These are phyloP conservation scores for Rhagoletis pomonella DNA, from an alignment of 1,140 invertebrate species.

Conservation along the genomic window DNA sequence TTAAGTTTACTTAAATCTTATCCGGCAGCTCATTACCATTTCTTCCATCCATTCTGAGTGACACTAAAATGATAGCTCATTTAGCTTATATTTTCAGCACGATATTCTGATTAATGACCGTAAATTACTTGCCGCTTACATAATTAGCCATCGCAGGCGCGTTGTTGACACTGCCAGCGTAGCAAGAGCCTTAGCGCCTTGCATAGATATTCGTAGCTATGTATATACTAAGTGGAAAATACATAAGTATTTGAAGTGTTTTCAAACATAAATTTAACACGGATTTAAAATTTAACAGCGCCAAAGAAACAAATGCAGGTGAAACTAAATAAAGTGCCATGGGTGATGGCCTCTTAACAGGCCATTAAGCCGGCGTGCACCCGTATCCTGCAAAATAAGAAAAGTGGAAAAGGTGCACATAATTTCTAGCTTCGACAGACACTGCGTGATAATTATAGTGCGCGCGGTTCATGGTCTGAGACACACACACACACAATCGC, in stretches of 20 bases:
- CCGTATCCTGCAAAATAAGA: not conserved
- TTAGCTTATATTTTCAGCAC: not conserved
- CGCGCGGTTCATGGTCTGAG: not conserved
- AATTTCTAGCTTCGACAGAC: not conserved
- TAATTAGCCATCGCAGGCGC: not conserved
- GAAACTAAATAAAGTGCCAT: not conserved
- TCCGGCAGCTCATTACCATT: too few relatives aligned
- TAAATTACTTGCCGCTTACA: not conserved
- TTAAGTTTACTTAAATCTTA: too few relatives aligned
- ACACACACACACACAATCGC: not conserved
- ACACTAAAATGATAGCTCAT: constrained; percentile 1
- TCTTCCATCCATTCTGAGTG: not conserved
- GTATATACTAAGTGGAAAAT: not conserved
- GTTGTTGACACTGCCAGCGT: not conserved
- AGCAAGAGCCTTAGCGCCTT: too few relatives aligned
- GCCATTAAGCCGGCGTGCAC: constrained; percentile 10
- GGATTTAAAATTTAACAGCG: constrained; percentile 15
- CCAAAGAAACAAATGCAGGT: not conserved
- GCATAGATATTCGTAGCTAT: not conserved
- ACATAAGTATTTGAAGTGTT: constrained; percentile 27
- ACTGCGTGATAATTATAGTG: constrained; percentile 23
- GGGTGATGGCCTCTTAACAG: not conserved
- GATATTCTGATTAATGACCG: constrained; percentile 3
- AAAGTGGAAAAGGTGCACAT: not conserved
- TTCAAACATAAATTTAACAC: constrained; percentile 13